Conservation (phyloP, 2,113 vertebrate genomes). For the Cottus gobio region DNA sequence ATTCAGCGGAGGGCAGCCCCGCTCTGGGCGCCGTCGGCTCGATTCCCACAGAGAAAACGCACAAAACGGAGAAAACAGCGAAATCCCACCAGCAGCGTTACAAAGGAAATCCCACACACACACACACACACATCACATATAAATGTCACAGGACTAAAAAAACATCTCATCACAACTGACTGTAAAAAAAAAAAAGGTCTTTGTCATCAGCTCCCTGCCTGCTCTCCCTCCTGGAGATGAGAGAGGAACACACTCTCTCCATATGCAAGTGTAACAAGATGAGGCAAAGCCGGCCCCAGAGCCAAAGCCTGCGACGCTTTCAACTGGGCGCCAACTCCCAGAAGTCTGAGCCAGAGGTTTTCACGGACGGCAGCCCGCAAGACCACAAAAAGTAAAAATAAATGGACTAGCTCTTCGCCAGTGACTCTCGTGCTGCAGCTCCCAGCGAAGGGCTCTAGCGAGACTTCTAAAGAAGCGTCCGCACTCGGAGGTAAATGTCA, state of each 20-base stretch:
- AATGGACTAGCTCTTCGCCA: conserved; percentile 54
- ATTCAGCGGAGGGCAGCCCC: conserved; percentile 53
- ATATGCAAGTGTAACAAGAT: conserved; percentile 58
- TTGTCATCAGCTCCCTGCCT: conserved; percentile 5
- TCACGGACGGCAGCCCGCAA: conserved; percentile 50
- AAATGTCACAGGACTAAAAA: conserved; percentile 24
- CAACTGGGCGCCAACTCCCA: conserved; percentile 63
- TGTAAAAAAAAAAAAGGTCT: neutral
- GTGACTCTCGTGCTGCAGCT: conserved; percentile 26
- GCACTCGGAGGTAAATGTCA: conserved; percentile 43
- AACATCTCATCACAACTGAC: neutral
- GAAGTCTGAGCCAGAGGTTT: conserved; percentile 67
- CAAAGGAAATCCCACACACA: conserved; percentile 12
- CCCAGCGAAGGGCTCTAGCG: conserved; percentile 8
- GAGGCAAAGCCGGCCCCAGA: conserved; percentile 49
- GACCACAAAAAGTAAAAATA: conserved; percentile 74
- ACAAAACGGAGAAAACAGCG: conserved; percentile 30
- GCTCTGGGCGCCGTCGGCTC: conserved; percentile 26
- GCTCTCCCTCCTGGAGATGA: conserved; percentile 35
- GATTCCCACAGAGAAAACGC: conserved; percentile 44
- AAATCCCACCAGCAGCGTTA: conserved; percentile 34
- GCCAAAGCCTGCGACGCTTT: conserved; percentile 65
- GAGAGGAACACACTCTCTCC: conserved; percentile 42
- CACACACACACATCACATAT: neutral
- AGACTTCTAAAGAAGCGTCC: conserved; percentile 36